A percentile compares a stretch with the other conserved stretches of the same genome.
Evolutionary conservation across 2,797 vertebrate genomes (phyloP).

Genomic region (Tragopan temminckii): DNA sequence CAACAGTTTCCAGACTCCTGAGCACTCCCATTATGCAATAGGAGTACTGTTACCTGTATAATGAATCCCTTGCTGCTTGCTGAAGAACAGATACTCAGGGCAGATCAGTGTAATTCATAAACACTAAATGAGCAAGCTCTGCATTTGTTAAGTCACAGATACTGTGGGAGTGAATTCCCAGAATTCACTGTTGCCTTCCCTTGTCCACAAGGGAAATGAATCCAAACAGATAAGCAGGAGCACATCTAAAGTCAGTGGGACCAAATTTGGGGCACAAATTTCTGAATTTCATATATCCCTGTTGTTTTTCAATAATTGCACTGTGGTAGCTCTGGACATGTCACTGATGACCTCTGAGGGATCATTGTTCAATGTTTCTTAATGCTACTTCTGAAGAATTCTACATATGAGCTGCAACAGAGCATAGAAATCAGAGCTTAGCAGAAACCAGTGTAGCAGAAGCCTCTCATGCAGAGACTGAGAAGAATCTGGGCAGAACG

Average conservation of each 20-base stretch:
- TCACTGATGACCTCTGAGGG: background rate
- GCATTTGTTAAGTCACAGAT: background rate
- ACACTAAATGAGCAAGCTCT: background rate
- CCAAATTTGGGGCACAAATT: background rate
- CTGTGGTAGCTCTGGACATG: background rate
- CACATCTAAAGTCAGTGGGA: background rate
- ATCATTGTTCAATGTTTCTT: background rate
- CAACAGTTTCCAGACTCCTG: background rate
- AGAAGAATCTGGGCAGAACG: background rate
- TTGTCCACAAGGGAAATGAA: background rate
- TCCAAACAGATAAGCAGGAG: background rate
- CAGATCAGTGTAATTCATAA: background rate
- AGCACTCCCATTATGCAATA: background rate
- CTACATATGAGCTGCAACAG: rapidly evolving
- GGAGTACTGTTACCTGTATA: background rate
- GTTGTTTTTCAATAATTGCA: background rate
- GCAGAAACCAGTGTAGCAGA: background rate
- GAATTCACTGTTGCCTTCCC: rapidly evolving
- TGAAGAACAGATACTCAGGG: background rate
- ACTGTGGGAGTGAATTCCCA: background rate
- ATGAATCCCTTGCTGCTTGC: background rate
- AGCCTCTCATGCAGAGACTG: background rate
- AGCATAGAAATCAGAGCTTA: background rate
- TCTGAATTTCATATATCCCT: background rate
- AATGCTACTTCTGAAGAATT: background rate